Evolutionary conservation across 2,797 vertebrate species (phyloP), one percentile per base, ranked within the genome.

Genomic region (Enteromius treurensis): DNA sequence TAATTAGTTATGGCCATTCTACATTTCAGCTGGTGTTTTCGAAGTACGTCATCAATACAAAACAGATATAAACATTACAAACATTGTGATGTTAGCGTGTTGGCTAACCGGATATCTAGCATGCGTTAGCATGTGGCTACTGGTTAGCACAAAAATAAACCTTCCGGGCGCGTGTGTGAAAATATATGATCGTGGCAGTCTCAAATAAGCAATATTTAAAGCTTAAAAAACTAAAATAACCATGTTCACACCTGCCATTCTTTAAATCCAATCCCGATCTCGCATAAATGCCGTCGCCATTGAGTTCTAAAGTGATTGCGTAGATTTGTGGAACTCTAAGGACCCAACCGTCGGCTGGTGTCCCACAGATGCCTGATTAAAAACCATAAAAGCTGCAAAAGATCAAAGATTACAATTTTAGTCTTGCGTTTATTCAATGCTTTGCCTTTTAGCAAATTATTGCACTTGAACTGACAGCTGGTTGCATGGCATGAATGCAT

Each of bases 191-290:
- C 2, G 17, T 11, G 42, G 21, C 23, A 34, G 26, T 75, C n/a
- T 26, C 6, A 23, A 7, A 42, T 49, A 75, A 51, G 0, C 5
- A 29, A 11, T 13, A 0, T 23, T 37, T 23, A 14, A 42, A 69
- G 7, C 45, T 29, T 10, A 17, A 64, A 51, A 34, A 1, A 19
- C 11, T 1, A 14, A 53, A 53, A 77, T 23, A 3, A 53, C 49
- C 17, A 17, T 13, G n/a, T 84, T 51, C 84, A 83, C 37, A 91
- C 90, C 89, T 88, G 86, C 73, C 89, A 90, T 88, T 73, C 79
- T 88, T 77, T n/a, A 76, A 64, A 76, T 65, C 84, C 80, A 86
- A 55, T 83, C 65, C 47, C 40, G 40, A 17, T 45, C 47, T 60
- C 64, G 51, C 79, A 53, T 19, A n/a, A n/a, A 64, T 37, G 9